Evolutionary conservation across 2,797 vertebrate species (phyloP).

Genomic region (Lepilemur septentrionalis): DNA sequence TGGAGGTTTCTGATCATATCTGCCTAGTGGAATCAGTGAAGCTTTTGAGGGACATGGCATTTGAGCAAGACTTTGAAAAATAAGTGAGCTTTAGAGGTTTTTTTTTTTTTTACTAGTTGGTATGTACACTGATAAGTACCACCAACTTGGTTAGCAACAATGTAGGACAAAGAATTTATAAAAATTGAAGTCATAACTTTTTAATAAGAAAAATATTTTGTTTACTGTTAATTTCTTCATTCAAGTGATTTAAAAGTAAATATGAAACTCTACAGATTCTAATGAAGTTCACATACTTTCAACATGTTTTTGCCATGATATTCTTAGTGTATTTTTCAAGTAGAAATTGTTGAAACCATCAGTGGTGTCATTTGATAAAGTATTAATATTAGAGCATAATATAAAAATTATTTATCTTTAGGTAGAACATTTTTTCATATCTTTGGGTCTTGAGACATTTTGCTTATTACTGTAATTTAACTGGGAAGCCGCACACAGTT

Average conservation of each 20-base stretch:
- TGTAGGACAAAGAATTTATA: not conserved
- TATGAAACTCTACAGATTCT: not conserved
- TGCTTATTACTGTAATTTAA: not conserved
- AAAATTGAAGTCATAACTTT: not conserved
- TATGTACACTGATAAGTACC: not conserved
- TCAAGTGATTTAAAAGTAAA: constrained; percentile 11
- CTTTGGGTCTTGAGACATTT: not conserved
- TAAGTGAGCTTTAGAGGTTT: not conserved
- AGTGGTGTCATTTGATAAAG: not conserved
- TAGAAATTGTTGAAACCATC: not conserved
- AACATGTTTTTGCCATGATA: not conserved
- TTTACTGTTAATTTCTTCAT: constrained; percentile 17
- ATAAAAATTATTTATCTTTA: not conserved
- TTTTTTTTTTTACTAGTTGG: not conserved
- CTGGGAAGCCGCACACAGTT: not conserved
- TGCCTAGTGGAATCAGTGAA: not conserved
- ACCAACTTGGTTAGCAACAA: not conserved
- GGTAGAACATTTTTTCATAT: not conserved
- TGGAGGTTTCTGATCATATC: not conserved
- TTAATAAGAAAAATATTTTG: not conserved
- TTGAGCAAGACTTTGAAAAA: constrained; percentile 17
- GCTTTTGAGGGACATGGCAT: not conserved
- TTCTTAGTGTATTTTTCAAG: constrained; percentile 10
- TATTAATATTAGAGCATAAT: not conserved
- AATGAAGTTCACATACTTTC: not conserved